Evolutionary conservation across 2,113 vertebrate genomes (phyloP).

Genomic region (Etheostoma spectabile): DNA sequence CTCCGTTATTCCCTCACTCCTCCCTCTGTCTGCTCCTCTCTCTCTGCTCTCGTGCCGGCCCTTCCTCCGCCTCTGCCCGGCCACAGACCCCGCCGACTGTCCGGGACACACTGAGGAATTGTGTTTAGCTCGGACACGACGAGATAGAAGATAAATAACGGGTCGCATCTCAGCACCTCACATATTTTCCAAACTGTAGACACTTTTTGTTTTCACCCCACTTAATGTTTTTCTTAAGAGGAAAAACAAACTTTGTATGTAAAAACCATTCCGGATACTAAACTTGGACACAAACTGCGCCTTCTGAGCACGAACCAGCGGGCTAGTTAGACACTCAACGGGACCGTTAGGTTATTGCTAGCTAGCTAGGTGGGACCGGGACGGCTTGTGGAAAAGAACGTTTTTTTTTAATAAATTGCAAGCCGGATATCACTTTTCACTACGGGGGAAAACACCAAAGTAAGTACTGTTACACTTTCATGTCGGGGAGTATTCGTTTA

Average conservation of each 20-base stretch:
- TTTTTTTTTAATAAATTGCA: not conserved
- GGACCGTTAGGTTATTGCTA: constrained; percentile 61
- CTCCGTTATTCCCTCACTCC: constrained; percentile 71
- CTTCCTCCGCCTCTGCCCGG: constrained; percentile 67
- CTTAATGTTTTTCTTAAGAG: not conserved
- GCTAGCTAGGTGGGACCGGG: constrained; percentile 15
- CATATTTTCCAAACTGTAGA: not conserved
- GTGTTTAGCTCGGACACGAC: constrained; percentile 14
- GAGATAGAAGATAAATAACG: not conserved
- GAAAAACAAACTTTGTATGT: constrained; percentile 41
- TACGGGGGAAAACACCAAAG: constrained; percentile 50
- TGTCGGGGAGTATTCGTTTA: constrained; percentile 2
- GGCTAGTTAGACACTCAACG: constrained; percentile 25
- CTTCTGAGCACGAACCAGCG: constrained; percentile 36
- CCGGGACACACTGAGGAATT: not conserved
- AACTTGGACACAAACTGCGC: constrained; percentile 39
- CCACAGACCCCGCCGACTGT: constrained; percentile 28
- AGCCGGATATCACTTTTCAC: not conserved
- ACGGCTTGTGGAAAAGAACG: not conserved
- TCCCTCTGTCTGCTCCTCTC: constrained; percentile 47
- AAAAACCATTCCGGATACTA: constrained; percentile 34
- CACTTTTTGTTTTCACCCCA: not conserved
- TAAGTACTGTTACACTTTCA: constrained; percentile 70
- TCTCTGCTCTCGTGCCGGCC: constrained; percentile 48
- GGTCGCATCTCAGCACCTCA: constrained; percentile 57